Conservation (phyloP, 2,113 vertebrate genomes). For the Oryzias celebensis region DNA sequence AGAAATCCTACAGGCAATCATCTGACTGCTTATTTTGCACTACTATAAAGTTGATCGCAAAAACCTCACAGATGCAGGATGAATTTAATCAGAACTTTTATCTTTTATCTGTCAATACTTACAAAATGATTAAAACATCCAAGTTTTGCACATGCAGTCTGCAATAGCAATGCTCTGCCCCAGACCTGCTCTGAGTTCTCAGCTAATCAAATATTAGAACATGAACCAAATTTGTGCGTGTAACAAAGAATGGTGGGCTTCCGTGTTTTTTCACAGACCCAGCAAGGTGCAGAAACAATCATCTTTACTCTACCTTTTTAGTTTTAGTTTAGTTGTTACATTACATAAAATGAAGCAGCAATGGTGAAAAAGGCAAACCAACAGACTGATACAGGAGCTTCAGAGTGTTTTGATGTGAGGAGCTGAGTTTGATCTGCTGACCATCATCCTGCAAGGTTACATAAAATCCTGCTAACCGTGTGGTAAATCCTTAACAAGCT, state of each 20-base stretch:
- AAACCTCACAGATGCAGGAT: neutral
- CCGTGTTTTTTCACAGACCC: too few species aligned
- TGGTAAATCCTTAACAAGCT: neutral
- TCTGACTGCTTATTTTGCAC: neutral
- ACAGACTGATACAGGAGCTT: neutral
- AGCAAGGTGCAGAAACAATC: too few species aligned
- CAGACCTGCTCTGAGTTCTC: too few species aligned
- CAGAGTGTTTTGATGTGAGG: neutral
- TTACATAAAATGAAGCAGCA: conserved; percentile 1
- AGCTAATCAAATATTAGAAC: too few species aligned
- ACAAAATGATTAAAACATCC: too few species aligned
- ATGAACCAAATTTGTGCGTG: too few species aligned
- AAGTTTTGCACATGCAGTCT: too few species aligned
- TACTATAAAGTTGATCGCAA: neutral
- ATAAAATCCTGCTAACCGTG: neutral
- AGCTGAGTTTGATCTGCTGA: neutral
- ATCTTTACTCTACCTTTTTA: too few species aligned
- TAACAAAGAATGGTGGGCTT: too few species aligned
- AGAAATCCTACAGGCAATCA: conserved; percentile 4
- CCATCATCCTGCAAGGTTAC: neutral
- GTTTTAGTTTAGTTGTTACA: too few species aligned
- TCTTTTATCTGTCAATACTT: neutral
- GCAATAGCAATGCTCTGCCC: too few species aligned
- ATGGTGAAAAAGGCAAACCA: conserved; percentile 2
- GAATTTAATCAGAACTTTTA: neutral